A percentile compares a stretch with the other conserved stretches of the same genome.
Conservation (phyloP, 1,140 invertebrate genomes). For the Leptonema lineaticorne region DNA sequence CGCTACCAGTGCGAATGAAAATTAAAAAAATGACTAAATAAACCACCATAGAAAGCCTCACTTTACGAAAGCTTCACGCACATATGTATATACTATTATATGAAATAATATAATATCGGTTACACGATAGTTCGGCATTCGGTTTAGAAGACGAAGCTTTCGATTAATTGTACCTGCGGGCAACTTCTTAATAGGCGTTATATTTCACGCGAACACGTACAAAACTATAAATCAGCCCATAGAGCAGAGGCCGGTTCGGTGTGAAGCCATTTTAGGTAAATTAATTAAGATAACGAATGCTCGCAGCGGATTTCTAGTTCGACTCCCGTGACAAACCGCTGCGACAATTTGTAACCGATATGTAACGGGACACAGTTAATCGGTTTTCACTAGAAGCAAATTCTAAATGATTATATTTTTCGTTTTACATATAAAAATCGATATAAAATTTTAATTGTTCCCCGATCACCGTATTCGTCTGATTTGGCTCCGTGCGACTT, state of each 20-base stretch:
- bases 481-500: too few species aligned
- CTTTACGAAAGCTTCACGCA: too few species aligned
- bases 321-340: not conserved
- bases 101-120: not conserved
- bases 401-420: too few species aligned
- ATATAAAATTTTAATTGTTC: too few species aligned
- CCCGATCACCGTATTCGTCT: too few species aligned
- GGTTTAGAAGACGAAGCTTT: slow-evolving; percentile 9
- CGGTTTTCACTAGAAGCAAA: too few species aligned
- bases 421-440: too few species aligned
- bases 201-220: slow-evolving; percentile 5
- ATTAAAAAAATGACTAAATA: too few species aligned
- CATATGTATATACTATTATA: too few species aligned
- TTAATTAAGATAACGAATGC: slow-evolving; percentile 2
- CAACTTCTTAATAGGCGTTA: slow-evolving; percentile 15
- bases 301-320: not conserved
- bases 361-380: too few species aligned
- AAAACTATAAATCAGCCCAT: slow-evolving; percentile 12
- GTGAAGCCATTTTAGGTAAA: not conserved
- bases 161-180: slow-evolving; percentile 13
- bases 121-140: not conserved
- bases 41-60: too few species aligned
- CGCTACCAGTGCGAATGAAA: too few species aligned
- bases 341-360: not conserved
- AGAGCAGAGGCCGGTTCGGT: not conserved